Conservation (phyloP, 2,113 vertebrate species). For the Prietella phreatophila region DNA sequence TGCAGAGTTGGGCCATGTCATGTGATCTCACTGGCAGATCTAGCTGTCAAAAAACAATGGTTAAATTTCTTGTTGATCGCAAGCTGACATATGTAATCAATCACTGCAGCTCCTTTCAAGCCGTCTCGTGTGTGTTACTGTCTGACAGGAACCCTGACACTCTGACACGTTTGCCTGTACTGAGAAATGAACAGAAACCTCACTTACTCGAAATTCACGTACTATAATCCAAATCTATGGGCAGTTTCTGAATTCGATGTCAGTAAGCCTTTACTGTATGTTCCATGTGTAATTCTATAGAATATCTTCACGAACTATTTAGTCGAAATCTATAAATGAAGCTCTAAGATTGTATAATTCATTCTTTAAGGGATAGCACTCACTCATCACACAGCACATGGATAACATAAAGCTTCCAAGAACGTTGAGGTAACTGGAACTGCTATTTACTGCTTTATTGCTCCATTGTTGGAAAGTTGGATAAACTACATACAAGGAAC, state of each 20-base stretch:
- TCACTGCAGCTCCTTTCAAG: neutral
- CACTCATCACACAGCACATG: neutral
- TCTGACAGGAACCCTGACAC: neutral
- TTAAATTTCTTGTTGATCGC: neutral
- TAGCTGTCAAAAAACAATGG: neutral
- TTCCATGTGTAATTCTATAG: neutral
- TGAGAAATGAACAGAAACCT: neutral
- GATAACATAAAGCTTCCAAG: neutral
- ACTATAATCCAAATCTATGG: neutral
- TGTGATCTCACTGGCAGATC: neutral
- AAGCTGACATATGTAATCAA: neutral
- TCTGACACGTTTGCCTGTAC: neutral
- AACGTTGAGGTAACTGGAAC: neutral
- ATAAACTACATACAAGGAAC: neutral
- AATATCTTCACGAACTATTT: neutral
- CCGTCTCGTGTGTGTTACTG: neutral
- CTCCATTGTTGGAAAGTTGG: neutral
- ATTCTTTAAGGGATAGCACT: neutral
- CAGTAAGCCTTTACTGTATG: neutral
- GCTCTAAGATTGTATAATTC: neutral
- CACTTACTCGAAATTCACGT: neutral
- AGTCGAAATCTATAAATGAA: neutral
- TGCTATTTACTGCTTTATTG: neutral
- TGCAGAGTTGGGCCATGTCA: slow-evolving; percentile 25
- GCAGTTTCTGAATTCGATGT: neutral